These are phyloP conservation scores for Geopemphigus sp. DNA, from an alignment of 1,140 invertebrate genomes.

Conservation along the genomic window DNA sequence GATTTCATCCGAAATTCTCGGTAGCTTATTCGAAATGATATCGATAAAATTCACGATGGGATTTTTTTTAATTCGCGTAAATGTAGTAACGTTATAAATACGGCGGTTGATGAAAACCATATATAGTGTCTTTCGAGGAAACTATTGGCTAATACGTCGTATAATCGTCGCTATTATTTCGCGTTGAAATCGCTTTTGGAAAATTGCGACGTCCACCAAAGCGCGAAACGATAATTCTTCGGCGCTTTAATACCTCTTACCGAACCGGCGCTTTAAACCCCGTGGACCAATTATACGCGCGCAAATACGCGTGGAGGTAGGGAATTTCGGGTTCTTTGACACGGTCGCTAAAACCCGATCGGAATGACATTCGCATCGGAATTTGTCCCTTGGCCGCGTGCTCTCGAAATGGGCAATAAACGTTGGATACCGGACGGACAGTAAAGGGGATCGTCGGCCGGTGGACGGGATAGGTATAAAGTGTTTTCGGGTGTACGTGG, in stretches of 20 bases:
- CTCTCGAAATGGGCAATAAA: slow-evolving; percentile 33
- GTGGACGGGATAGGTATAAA: neutral
- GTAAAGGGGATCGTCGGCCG: neutral
- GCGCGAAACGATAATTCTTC: neutral
- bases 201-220: neutral
- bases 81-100: too few relatives aligned
- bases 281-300: neutral
- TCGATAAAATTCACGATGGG: too few relatives aligned
- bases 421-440: slow-evolving; percentile 23
- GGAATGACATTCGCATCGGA: slow-evolving; percentile 38
- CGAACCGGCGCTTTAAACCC: neutral
- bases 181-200: neutral
- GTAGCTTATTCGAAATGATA: neutral
- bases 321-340: slow-evolving; percentile 24
- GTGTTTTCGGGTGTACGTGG: slow-evolving; percentile 46
- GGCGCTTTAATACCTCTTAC: slow-evolving; percentile 8
- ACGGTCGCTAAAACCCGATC: slow-evolving; percentile 38
- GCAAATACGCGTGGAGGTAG: slow-evolving; percentile 1
- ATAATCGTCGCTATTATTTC: neutral
- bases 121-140: too few relatives aligned
- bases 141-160: neutral
- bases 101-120: too few relatives aligned
- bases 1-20: neutral
- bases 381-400: neutral
- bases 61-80: too few relatives aligned